Conservation (phyloP, 2,888 invertebrate genomes). For the Synanthedon andrenaeformis region DNA sequence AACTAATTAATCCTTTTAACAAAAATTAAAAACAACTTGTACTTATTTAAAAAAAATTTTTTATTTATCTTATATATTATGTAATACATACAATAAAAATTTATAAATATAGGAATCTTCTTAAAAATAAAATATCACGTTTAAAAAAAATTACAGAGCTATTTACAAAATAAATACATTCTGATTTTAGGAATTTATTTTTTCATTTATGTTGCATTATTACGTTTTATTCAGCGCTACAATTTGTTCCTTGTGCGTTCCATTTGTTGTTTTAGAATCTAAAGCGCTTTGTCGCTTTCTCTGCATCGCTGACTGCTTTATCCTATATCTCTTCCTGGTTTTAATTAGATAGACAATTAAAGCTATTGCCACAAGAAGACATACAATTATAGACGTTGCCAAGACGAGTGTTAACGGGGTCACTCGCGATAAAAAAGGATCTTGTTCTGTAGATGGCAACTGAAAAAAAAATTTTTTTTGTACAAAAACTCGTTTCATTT, state of each 20-base stretch:
- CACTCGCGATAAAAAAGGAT: constrained; percentile 12
- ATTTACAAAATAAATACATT: too few species aligned
- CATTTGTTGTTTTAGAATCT: constrained; percentile 35
- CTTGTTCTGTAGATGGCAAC: constrained; percentile 35
- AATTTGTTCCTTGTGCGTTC: constrained; percentile 41
- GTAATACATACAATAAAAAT: background rate
- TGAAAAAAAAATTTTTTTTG: constrained; percentile 18
- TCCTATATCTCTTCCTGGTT: constrained; percentile 34
- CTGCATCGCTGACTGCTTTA: constrained; percentile 37
- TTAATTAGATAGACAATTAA: constrained; percentile 44
- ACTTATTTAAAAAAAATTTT: background rate
- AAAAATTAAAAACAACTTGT: background rate
- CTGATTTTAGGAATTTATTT: too few species aligned
- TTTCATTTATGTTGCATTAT: constrained; percentile 1
- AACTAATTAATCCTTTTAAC: constrained; percentile 46
- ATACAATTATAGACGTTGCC: constrained; percentile 35
- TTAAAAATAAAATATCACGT: too few species aligned
- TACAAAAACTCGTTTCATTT: too few species aligned
- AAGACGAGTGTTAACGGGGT: constrained; percentile 39
- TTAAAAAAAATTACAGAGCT: too few species aligned
- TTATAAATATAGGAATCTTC: too few species aligned
- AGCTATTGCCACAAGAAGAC: constrained; percentile 37
- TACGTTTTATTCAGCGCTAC: constrained; percentile 43
- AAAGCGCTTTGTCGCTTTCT: constrained; percentile 44
- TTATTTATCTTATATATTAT: background rate